These are phyloP conservation scores for Drosophila kurseongensis DNA, from an alignment of 1,140 invertebrate genomes.

Conservation along the genomic window DNA sequence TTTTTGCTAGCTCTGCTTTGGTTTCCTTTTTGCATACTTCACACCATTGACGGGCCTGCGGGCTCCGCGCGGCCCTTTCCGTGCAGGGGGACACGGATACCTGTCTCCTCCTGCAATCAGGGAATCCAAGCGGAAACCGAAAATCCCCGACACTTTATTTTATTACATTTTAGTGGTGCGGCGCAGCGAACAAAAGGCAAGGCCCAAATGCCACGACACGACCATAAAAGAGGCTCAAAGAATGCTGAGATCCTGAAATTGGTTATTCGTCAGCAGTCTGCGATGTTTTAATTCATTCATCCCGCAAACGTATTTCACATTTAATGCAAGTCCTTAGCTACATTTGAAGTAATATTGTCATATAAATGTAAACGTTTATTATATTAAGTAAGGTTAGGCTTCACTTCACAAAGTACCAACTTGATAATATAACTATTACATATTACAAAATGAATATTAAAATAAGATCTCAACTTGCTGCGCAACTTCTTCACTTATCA, in stretches of 20 bases:
- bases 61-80: slow-evolving; percentile 4
- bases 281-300: slow-evolving; percentile 22
- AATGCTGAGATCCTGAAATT: slow-evolving; percentile 25
- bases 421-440: no score
- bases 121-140: slow-evolving; percentile 34
- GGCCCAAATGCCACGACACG: slow-evolving; percentile 17
- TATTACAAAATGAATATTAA: no score
- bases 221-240: slow-evolving; percentile 25
- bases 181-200: slow-evolving; percentile 8
- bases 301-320: no score
- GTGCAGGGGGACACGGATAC: neutral
- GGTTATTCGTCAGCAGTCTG: slow-evolving; percentile 26
- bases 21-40: slow-evolving; percentile 60
- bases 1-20: slow-evolving; percentile 23
- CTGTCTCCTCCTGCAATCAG: slow-evolving; percentile 35
- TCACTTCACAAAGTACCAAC: no score
- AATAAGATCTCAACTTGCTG: no score
- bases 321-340: no score
- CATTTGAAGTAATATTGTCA: no score
- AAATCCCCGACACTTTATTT: slow-evolving; percentile 72
- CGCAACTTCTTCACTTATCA: no score
- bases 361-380: no score
- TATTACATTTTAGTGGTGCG: slow-evolving; percentile 64
- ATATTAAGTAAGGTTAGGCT: no score
- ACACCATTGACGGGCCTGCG: slow-evolving; percentile 54